Conservation (phyloP, 2,888 invertebrate species). For the Macroteleia sp. region DNA sequence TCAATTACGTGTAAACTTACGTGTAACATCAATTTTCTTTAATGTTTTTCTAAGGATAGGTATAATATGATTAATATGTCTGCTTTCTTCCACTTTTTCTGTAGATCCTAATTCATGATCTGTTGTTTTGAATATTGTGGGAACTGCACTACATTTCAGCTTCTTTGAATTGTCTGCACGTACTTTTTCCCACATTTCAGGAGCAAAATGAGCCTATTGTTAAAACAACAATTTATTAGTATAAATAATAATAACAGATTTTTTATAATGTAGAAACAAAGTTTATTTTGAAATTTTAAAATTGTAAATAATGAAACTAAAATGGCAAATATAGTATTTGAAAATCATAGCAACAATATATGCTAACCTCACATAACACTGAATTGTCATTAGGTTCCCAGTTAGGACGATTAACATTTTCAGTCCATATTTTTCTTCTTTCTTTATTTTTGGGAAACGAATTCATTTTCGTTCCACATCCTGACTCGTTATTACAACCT, state of each 20-base stretch:
- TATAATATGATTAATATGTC: not conserved
- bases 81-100: not conserved
- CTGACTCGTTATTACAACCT: not conserved
- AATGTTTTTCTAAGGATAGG: not conserved
- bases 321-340: not conserved
- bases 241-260: not conserved
- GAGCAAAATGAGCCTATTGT: slow-evolving; percentile 19
- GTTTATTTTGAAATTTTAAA: not conserved
- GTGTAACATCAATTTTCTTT: not conserved
- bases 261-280: not conserved
- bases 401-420: not conserved
- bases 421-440: slow-evolving; percentile 1
- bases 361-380: slow-evolving; percentile 2
- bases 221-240: not conserved
- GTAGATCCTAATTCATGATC: not conserved
- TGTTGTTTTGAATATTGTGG: slow-evolving; percentile 3
- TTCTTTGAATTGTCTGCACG: slow-evolving; percentile 15
- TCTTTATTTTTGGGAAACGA: slow-evolving; percentile 2
- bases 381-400: slow-evolving; percentile 7
- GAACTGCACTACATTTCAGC: slow-evolving; percentile 25
- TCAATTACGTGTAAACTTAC: not conserved
- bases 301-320: not conserved
- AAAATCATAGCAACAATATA: not conserved
- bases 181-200: slow-evolving; percentile 27
- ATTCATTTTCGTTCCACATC: not conserved